phyloP scores from a whole-genome alignment of 2,113 vertebrate genomes.

The Bubo blakistoni region DNA sequence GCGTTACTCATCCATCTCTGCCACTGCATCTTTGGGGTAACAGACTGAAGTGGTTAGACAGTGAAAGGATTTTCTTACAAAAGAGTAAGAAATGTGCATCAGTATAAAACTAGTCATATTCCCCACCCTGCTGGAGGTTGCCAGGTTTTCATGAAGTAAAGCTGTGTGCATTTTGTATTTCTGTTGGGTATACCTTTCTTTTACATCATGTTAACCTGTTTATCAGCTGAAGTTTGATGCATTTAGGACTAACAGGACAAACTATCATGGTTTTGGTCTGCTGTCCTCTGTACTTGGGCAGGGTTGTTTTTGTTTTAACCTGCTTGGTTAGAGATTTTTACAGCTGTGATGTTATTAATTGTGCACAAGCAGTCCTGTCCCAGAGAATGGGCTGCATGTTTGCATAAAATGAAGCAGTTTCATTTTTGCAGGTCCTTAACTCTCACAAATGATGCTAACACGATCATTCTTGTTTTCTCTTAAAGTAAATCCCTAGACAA shows the following conservation, averaged over 20 bases:
- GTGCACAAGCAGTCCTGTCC: neutral
- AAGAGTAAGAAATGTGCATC: neutral
- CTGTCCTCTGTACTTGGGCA: neutral
- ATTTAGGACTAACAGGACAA: neutral
- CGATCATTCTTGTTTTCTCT: neutral
- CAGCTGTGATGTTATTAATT: neutral
- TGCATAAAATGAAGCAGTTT: neutral
- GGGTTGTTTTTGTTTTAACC: neutral
- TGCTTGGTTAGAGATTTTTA: neutral
- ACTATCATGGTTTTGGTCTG: neutral
- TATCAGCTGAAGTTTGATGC: neutral
- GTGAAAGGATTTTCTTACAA: neutral
- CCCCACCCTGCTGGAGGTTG: neutral
- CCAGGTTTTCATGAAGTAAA: neutral
- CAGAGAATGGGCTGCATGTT: neutral
- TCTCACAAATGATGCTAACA: neutral
- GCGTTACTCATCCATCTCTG: neutral
- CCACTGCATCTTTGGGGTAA: neutral
- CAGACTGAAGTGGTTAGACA: neutral
- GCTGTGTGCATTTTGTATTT: neutral
- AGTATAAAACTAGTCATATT: neutral
- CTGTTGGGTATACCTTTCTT: neutral
- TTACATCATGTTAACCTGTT: neutral
- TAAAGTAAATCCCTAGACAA: neutral
- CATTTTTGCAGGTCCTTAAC: neutral